Evolutionary conservation across 53 echinoderm and acorn worm species (phyloP), one percentile per base, ranked within the genome.

Genomic region (Temnopleurus reevesii): DNA sequence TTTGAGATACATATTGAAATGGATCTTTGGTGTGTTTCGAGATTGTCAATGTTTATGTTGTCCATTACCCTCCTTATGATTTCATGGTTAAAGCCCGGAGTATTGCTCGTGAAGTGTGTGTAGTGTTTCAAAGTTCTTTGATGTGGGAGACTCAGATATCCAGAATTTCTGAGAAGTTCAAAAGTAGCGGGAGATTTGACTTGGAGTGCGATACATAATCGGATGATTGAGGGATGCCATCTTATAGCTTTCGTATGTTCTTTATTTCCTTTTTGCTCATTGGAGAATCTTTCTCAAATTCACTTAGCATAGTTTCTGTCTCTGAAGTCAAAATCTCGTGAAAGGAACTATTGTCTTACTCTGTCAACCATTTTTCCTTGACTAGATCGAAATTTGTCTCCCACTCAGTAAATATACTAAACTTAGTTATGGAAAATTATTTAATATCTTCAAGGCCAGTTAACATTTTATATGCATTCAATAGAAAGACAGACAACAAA

Each of bases 201-300:
- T 7, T 12, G 12, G 8, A 89, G 12, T 6, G 89, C 89, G 17
- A 89, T 71, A 56, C 89, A 89, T 28, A 77, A 26, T 4, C 77
- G 13, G 3, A 77, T 5, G 4, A 89, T 55, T 2, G 60, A 17
- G 0, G 89, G 89, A 76, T 89, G 89, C 89, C 89, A 89, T 56
- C 89, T 10, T 35, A 47, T 77, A 4, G 2, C 77, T 38, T 89
- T 31, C 18, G 76, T 30, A 87, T 87, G n/a, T 23, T 5, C 18
- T 54, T 54, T 21, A 4, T 23, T 10, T 5, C 36, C 1, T 77
- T 89, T 76, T 12, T 12, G 7, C 46, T 89, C 54, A 25, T 24
- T 8, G 88, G 71, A 12, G 88, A 53, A 23, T 53, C 36, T 5
- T 51, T 19, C 9, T 29, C 13, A 13, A 82, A 82, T 8, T 49